Evolutionary conservation across 2,113 vertebrate species (phyloP).

Genomic region (Cathartes aura): DNA sequence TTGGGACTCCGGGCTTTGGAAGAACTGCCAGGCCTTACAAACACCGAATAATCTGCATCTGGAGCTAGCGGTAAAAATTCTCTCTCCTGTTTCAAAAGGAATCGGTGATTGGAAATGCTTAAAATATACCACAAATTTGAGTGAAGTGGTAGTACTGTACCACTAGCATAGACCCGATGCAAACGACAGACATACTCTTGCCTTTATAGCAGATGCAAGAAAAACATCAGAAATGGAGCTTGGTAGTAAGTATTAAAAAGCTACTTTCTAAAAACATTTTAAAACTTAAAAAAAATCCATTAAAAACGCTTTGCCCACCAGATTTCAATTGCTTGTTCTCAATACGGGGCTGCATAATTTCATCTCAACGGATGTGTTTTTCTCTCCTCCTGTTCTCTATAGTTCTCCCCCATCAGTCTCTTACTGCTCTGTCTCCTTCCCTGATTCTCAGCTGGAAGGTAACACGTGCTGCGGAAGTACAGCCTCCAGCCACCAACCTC

Average conservation of each 20-base stretch:
- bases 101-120: not conserved
- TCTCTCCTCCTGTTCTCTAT: not conserved
- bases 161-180: rapidly evolving
- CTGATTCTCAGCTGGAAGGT: not conserved
- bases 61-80: slow-evolving; percentile 16
- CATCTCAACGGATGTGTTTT: not conserved
- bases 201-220: not conserved
- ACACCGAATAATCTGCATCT: not conserved
- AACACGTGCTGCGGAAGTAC: not conserved
- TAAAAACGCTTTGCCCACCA: not conserved
- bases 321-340: not conserved
- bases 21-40: not conserved
- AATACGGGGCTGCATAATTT: not conserved
- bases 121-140: not conserved
- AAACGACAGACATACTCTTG: not conserved
- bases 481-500: not conserved
- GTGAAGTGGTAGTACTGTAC: not conserved
- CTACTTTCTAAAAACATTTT: not conserved
- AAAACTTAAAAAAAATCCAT: not conserved
- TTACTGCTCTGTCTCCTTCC: not conserved
- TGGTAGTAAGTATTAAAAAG: not conserved
- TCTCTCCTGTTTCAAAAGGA: slow-evolving; percentile 38
- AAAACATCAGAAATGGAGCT: not conserved
- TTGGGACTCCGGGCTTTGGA: not conserved
- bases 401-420: not conserved